Conservation (phyloP, 2,113 vertebrate species). For the Oncorhynchus keta region DNA sequence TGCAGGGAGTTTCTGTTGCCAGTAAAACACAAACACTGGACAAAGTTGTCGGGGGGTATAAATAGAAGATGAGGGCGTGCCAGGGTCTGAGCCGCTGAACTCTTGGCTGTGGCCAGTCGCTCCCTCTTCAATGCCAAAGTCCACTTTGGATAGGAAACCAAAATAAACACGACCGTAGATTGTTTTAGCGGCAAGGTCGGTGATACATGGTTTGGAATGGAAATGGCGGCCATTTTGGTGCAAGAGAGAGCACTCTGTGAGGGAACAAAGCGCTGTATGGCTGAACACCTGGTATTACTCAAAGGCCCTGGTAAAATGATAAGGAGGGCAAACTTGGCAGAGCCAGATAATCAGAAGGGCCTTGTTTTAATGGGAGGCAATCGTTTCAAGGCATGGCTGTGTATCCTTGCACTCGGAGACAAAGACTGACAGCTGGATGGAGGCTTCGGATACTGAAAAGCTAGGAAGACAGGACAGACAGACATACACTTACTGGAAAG, state of each 20-base stretch:
- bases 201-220: background rate
- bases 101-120: background rate
- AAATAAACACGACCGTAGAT: background rate
- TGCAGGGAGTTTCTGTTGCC: conserved; percentile 37
- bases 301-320: conserved; percentile 36
- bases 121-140: background rate
- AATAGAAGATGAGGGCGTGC: conserved; percentile 63
- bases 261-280: conserved; percentile 44
- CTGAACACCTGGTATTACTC: conserved; percentile 52
- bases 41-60: conserved; percentile 49
- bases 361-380: conserved; percentile 53
- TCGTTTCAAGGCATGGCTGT: background rate
- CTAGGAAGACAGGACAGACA: background rate
- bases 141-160: background rate
- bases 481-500: conserved; percentile 3
- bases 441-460: conserved; percentile 38
- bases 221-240: conserved; percentile 10
- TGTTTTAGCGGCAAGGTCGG: background rate
- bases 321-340: conserved; percentile 48
- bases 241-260: background rate
- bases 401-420: conserved; percentile 5
- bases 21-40: conserved; percentile 55
- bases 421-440: conserved; percentile 55
- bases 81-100: background rate
- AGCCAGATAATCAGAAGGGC: conserved; percentile 47